These are phyloP conservation scores for Ailurus styani DNA, from an alignment of 2,113 vertebrate species.

Conservation along the genomic window DNA sequence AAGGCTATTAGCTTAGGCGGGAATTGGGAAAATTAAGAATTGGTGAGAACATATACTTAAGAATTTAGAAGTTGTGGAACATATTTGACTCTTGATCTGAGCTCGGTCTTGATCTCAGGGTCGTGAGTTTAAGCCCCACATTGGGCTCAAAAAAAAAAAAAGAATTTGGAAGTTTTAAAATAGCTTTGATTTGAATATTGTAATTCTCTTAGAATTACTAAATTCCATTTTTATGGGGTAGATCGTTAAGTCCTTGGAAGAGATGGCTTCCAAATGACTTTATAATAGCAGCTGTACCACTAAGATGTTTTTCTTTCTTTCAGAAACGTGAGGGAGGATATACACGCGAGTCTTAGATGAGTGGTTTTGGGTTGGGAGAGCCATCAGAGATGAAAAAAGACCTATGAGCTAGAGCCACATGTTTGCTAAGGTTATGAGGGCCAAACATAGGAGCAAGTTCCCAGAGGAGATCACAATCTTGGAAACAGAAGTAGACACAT, in stretches of 20 bases:
- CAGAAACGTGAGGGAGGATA: neutral
- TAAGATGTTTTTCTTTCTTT: neutral
- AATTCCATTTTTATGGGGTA: neutral
- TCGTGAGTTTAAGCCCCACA: neutral
- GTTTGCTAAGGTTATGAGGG: neutral
- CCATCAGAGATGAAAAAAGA: neutral
- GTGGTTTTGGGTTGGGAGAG: neutral
- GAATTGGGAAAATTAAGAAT: neutral
- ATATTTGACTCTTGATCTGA: neutral
- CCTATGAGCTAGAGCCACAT: neutral
- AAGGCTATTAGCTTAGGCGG: neutral
- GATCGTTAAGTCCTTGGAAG: neutral
- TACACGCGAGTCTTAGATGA: neutral
- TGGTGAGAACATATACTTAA: neutral
- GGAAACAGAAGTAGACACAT: neutral
- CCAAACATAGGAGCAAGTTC: rapidly evolving
- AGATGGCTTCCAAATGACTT: neutral
- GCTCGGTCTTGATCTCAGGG: neutral
- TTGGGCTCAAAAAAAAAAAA: neutral
- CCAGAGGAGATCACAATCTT: rapidly evolving
- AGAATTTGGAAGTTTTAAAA: neutral
- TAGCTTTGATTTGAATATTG: neutral
- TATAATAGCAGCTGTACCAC: neutral
- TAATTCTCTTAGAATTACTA: neutral
- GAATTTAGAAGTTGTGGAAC: neutral